Evolutionary conservation across 2,888 invertebrate genomes (phyloP).

Genomic region (Mesochorus sp.): DNA sequence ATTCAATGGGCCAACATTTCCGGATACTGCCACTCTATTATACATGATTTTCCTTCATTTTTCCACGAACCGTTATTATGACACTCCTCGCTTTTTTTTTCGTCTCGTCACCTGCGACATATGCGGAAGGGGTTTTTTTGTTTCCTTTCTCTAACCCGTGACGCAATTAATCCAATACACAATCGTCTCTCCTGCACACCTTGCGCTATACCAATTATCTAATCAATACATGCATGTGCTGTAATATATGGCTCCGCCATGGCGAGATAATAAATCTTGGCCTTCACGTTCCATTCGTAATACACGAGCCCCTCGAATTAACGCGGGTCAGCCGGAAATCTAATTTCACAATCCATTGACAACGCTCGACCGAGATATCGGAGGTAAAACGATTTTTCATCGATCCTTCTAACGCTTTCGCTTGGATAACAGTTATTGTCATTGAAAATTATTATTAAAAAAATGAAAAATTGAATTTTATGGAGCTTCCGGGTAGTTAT

Average conservation of each 20-base stretch:
- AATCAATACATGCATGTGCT: constrained; percentile 53
- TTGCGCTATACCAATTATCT: constrained; percentile 60
- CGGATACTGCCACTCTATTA: constrained; percentile 49
- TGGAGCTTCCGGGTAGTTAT: no score
- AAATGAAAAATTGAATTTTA: no score
- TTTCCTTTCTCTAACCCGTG: constrained; percentile 55
- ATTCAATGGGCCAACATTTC: constrained; percentile 63
- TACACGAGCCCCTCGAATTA: constrained; percentile 24
- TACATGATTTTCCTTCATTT: constrained; percentile 44
- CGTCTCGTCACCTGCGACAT: constrained; percentile 57
- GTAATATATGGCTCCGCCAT: not conserved
- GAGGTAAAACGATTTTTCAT: constrained; percentile 42
- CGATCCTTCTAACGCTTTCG: no score
- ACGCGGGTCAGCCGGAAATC: constrained; percentile 11
- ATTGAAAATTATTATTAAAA: no score
- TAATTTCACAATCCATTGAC: constrained; percentile 43
- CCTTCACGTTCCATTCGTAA: constrained; percentile 13
- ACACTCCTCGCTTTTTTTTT: constrained; percentile 39
- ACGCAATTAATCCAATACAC: constrained; percentile 61
- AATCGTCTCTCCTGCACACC: constrained; percentile 52
- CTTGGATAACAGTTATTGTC: no score
- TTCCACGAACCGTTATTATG: constrained; percentile 14
- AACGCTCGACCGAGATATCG: constrained; percentile 11
- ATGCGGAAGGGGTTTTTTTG: constrained; percentile 18
- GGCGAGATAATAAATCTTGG: constrained; percentile 38